A percentile compares a stretch with the other conserved stretches of the same genome.
Conservation (phyloP, 2,113 vertebrate species). For the Microcebus griseorufus region DNA sequence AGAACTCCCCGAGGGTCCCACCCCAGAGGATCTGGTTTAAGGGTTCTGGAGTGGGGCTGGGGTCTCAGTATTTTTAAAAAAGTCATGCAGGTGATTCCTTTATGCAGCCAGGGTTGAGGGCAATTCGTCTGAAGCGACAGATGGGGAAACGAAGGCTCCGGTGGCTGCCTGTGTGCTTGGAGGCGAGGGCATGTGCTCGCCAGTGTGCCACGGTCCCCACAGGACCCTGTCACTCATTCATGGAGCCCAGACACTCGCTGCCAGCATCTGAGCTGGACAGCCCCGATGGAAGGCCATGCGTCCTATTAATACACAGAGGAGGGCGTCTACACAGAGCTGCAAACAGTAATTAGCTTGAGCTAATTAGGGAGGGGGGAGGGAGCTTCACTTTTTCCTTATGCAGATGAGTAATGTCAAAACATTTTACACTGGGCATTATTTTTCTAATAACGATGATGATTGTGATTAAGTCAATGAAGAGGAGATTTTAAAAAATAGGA, state of each 20-base stretch:
- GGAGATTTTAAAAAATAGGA: neutral
- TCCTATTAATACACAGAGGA: no score
- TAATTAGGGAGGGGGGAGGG: neutral
- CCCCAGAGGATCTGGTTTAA: neutral
- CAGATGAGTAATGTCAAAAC: no score
- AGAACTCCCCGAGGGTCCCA: neutral
- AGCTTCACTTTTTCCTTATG: neutral
- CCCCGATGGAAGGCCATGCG: fast-evolving
- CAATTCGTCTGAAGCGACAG: neutral
- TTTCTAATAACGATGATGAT: neutral
- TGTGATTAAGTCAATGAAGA: neutral
- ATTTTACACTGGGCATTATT: neutral
- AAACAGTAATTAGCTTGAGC: neutral
- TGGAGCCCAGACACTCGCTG: neutral
- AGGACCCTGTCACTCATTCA: neutral
- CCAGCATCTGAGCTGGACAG: neutral
- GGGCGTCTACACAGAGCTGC: fast-evolving
- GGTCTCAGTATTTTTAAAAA: neutral
- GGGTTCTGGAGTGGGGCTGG: no score
- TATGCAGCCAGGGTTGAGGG: neutral
- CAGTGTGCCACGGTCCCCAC: neutral
- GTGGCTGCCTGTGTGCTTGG: neutral
- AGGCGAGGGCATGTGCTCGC: no score
- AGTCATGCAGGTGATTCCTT: neutral
- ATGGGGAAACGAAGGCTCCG: neutral